These are phyloP conservation scores for Himantopus leucocephalus DNA, from an alignment of 2,113 vertebrate genomes.

Conservation along the genomic window DNA sequence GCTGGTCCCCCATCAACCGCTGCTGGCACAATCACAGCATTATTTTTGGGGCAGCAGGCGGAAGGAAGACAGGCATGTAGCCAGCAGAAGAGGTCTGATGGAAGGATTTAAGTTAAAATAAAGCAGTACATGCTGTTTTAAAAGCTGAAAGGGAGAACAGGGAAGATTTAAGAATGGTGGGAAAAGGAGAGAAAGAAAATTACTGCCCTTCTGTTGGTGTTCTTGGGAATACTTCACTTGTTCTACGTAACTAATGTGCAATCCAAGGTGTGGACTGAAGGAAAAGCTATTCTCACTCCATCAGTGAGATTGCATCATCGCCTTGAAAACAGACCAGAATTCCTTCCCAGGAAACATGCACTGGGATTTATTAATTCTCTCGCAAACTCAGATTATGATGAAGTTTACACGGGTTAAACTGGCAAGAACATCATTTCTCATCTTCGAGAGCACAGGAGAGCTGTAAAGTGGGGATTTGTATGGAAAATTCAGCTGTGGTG, in stretches of 20 bases:
- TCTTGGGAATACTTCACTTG: constrained; percentile 14
- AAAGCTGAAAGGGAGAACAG: neutral
- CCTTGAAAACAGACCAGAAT: constrained; percentile 34
- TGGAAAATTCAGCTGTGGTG: constrained; percentile 39
- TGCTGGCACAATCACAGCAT: no score
- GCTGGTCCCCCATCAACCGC: no score
- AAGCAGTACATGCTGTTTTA: neutral
- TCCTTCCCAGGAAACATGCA: constrained; percentile 21
- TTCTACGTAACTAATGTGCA: neutral
- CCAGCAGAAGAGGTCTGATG: neutral
- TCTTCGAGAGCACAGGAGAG: constrained; percentile 2
- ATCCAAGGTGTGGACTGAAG: neutral
- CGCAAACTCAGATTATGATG: constrained; percentile 1
- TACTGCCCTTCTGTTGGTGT: neutral
- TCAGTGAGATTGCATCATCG: constrained; percentile 27
- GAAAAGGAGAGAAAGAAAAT: neutral
- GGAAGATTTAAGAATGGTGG: neutral
- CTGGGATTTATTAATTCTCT: constrained; percentile 43
- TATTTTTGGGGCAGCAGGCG: neutral
- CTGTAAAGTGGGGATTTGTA: constrained; percentile 34
- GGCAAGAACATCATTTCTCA: constrained; percentile 16
- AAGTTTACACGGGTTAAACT: constrained; percentile 14
- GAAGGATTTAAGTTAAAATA: neutral
- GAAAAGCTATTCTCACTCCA: constrained; percentile 12
- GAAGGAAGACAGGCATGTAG: neutral